phyloP scores from a whole-genome alignment of 1,140 invertebrate species.

The Bombus balteatus region DNA sequence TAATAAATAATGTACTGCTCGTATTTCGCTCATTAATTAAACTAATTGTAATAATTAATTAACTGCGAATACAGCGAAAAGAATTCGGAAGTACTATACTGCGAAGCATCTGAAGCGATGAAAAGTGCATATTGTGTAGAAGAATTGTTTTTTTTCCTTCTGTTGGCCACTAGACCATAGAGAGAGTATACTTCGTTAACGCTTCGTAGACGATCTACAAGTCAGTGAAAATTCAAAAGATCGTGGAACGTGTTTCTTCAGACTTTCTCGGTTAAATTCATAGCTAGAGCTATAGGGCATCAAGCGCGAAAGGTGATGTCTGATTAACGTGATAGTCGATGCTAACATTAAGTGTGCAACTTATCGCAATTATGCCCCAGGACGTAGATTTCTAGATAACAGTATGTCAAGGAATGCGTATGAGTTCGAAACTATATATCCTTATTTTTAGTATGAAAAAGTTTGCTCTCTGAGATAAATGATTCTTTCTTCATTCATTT shows the following conservation, averaged over 20 bases:
- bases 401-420: too few relatives aligned
- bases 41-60: not conserved
- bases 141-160: not conserved
- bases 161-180: not conserved
- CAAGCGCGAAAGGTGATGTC: not conserved
- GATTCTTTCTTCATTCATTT: not conserved
- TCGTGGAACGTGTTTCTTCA: constrained; percentile 37
- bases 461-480: not conserved
- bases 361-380: not conserved
- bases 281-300: not conserved
- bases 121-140: not conserved
- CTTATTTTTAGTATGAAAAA: not conserved
- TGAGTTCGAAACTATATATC: not conserved
- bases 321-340: constrained; percentile 1
- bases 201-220: not conserved
- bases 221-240: not conserved
- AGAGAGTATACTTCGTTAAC: not conserved
- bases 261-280: constrained; percentile 48
- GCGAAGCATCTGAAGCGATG: not conserved
- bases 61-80: not conserved
- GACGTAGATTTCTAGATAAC: not conserved
- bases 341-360: not conserved
- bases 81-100: not conserved
- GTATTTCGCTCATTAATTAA: not conserved
- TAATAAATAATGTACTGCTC: not conserved